phyloP scores from a whole-genome alignment of 2,113 vertebrate species.

The Aegithalos caudatus region DNA sequence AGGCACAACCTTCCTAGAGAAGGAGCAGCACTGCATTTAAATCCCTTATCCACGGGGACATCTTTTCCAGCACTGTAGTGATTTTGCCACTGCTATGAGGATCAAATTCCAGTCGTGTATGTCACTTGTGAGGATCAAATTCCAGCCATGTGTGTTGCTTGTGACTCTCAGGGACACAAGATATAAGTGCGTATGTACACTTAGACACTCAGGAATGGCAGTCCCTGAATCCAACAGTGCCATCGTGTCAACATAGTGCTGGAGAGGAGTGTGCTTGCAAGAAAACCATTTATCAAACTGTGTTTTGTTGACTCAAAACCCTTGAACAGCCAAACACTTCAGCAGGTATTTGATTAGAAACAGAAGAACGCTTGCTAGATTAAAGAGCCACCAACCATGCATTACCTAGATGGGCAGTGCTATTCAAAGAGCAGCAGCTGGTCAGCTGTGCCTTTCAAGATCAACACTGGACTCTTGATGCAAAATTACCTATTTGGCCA shows the following conservation, averaged over 20 bases:
- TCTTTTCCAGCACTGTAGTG: neutral
- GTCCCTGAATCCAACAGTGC: neutral
- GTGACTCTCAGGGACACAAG: neutral
- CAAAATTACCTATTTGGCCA: neutral
- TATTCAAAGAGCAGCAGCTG: neutral
- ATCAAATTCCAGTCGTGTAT: neutral
- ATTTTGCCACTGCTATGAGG: neutral
- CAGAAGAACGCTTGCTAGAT: neutral
- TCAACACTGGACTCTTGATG: neutral
- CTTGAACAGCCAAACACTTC: neutral
- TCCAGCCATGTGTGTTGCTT: neutral
- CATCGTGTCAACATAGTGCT: rapidly evolving
- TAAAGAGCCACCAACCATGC: neutral
- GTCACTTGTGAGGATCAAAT: neutral
- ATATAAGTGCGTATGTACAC: neutral
- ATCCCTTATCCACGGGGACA: rapidly evolving
- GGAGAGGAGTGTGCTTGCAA: neutral
- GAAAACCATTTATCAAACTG: neutral
- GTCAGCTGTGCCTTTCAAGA: neutral
- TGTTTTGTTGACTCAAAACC: neutral
- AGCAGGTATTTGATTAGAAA: neutral
- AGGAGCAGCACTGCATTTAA: neutral
- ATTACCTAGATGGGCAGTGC: neutral
- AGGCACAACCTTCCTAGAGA: neutral
- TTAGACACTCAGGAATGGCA: neutral